Percentiles rank a stretch among this genome's conserved stretches.
phyloP scores from a whole-genome alignment of 2,888 invertebrate species.

The Sylvicola cinctus region DNA sequence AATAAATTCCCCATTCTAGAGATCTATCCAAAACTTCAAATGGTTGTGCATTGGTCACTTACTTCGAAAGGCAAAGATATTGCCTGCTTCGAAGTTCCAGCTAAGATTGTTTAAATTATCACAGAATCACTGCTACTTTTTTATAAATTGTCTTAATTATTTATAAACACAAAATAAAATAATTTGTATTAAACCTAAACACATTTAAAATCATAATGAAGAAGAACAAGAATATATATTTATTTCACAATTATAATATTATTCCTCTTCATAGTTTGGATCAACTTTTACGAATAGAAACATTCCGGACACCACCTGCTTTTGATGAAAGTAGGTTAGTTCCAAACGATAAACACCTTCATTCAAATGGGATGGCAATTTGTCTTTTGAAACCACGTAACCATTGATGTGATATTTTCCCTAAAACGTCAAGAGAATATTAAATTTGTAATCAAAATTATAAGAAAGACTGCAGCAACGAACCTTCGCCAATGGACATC shows the following conservation, averaged over 20 bases:
- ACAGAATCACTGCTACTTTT: not conserved
- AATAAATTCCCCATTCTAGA: slow-evolving; percentile 33
- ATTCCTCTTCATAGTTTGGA: not conserved
- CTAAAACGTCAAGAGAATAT: not conserved
- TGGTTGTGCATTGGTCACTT: slow-evolving; percentile 45
- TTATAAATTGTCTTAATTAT: not conserved
- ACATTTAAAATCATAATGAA: no score
- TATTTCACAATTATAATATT: no score
- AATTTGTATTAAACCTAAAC: no score
- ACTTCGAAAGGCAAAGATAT: slow-evolving; percentile 25
- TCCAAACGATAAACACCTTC: not conserved
- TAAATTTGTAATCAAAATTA: not conserved
- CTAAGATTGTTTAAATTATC: slow-evolving; percentile 33
- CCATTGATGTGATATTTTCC: not conserved
- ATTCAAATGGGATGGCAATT: not conserved
- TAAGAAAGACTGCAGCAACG: not conserved
- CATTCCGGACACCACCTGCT: not conserved
- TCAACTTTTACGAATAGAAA: not conserved
- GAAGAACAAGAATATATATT: no score
- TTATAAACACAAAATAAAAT: no score
- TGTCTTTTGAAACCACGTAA: not conserved
- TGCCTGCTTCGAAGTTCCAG: slow-evolving; percentile 45
- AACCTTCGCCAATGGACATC: not conserved
- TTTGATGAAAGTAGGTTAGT: not conserved
- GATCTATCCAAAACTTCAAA: slow-evolving; percentile 29